A percentile compares a stretch with the other conserved stretches of the same genome.
These are phyloP conservation scores for Romanogobio albipinnatus DNA, from an alignment of 2,113 vertebrate species.

Conservation along the genomic window DNA sequence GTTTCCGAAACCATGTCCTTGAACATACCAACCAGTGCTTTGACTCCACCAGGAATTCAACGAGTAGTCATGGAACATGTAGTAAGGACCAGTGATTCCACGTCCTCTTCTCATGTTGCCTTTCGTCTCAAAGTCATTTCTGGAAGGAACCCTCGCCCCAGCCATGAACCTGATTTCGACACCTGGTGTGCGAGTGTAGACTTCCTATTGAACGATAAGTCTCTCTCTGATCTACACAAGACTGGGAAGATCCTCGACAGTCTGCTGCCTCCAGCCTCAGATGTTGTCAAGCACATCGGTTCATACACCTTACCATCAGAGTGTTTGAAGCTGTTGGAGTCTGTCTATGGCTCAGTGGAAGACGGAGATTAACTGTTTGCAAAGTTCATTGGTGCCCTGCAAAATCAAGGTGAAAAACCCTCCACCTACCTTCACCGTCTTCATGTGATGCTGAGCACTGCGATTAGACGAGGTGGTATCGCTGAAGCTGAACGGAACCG, in stretches of 20 bases:
- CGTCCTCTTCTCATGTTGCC: not conserved
- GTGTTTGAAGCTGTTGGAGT: not conserved
- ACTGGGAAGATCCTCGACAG: not conserved
- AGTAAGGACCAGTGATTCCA: not conserved
- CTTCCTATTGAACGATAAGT: not conserved
- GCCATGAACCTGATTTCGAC: not conserved
- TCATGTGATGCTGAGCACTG: not conserved
- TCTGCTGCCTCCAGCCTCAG: not conserved
- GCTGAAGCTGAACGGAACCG: not conserved
- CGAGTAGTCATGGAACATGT: not conserved
- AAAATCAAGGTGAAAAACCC: not conserved
- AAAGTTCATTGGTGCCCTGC: not conserved
- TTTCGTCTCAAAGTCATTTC: not conserved
- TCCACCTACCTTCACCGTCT: not conserved
- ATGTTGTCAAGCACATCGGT: not conserved
- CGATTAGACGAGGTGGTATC: not conserved
- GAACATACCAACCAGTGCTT: not conserved
- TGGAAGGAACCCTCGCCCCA: not conserved
- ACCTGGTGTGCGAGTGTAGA: not conserved
- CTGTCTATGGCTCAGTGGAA: not conserved
- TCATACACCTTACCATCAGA: not conserved
- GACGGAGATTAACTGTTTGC: not conserved
- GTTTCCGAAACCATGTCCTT: not conserved
- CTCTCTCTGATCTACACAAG: not conserved
- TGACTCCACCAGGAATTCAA: not conserved